Base-by-base conservation (phyloP, 2,888 invertebrate genomes). In the Sesia apiformis region DNA sequence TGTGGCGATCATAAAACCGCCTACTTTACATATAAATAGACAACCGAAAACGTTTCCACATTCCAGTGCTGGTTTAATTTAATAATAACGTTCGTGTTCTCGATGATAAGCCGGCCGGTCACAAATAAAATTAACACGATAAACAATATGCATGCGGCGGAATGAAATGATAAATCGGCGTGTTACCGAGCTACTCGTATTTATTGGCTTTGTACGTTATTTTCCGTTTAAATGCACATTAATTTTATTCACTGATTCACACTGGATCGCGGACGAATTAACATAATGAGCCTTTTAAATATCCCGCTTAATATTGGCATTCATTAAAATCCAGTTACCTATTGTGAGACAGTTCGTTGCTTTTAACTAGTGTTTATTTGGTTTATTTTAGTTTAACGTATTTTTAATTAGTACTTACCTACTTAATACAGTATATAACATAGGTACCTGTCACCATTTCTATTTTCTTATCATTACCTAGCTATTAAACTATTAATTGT, bases 111-210 rank as follows among this genome's bases (percentile, higher is more conserved):
- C 81, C 68, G 72, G 64, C 71, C 71, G 73, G 77, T 72, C 74
- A 81, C 82, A 84, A 84, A 84, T 84, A 81, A 81, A 85, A 88
- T 86, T 84, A 85, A 85, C 83, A 78, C 78, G 74, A 78, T 78
- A 83, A 84, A 87, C 85, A 86, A 84, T 84, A 79, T 72, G 73
- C 71, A 65, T 60, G 70, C 73, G 76, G 76, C 74, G 73, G 73
- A 76, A 76, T 76, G 73, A 75, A 78, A 82, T 86, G 84, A 85
- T 85, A 82, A 83, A 86, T 84, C 73, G 78, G 66, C 72, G 67
- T 64, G 76, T 74, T 78, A 74, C 74, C 55, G 75, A 73, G 68
- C 71, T 71, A 72, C 70, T 69, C 73, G 73, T 76, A 77, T 84
- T 84, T 78, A 84, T 84, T 83, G 84, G 78, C 78, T 78, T 76